Evolutionary conservation across 2,113 vertebrate species (phyloP).

Genomic region (Vidua macroura): DNA sequence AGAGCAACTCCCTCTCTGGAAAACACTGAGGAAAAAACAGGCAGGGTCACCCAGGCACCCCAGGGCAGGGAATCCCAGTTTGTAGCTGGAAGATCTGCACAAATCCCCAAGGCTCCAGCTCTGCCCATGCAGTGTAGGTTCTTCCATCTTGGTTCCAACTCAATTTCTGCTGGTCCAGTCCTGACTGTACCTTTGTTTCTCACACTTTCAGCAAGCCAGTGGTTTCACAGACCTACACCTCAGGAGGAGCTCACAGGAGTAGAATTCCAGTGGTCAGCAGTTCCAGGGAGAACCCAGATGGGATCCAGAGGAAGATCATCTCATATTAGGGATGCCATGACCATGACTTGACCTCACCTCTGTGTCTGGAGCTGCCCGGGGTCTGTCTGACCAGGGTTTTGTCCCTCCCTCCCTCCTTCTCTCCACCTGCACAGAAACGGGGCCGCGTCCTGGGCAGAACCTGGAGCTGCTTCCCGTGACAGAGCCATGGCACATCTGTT

Average conservation of each 20-base stretch:
- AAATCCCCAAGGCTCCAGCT: background rate
- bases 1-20: background rate
- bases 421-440: fast-evolving
- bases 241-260: background rate
- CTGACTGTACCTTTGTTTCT: background rate
- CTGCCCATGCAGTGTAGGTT: fast-evolving
- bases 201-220: background rate
- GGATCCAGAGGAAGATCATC: background rate
- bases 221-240: background rate
- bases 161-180: fast-evolving
- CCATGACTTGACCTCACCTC: fast-evolving
- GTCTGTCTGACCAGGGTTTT: fast-evolving
- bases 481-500: background rate
- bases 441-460: fast-evolving
- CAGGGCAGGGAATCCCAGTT: background rate
- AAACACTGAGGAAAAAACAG: background rate
- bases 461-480: fast-evolving
- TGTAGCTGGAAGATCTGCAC: background rate
- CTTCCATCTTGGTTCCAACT: background rate
- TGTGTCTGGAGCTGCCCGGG: fast-evolving
- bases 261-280: background rate
- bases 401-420: background rate
- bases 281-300: fast-evolving
- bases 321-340: fast-evolving
- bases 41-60: background rate